These are phyloP conservation scores for Physella acuta DNA, from an alignment of 1,140 invertebrate species.

Conservation along the genomic window DNA sequence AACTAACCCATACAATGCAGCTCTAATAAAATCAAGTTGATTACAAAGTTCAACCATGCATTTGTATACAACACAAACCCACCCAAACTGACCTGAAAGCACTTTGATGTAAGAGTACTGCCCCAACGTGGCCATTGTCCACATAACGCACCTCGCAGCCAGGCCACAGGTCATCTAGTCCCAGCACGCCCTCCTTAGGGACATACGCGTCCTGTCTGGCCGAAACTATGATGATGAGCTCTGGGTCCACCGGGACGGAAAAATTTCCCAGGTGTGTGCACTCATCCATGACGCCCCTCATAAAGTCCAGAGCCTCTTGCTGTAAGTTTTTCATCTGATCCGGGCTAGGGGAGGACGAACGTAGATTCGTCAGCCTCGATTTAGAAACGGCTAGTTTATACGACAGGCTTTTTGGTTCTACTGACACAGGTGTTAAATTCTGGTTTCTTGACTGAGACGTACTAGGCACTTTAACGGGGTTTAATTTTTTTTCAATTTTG, in stretches of 20 bases:
- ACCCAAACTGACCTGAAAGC: conserved; percentile 80
- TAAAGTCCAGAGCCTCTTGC: conserved; percentile 74
- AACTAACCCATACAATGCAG: too few species aligned
- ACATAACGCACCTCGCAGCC: conserved; percentile 84
- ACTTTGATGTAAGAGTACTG: conserved; percentile 83
- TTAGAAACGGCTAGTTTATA: conserved; percentile 26
- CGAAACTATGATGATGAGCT: conserved; percentile 54
- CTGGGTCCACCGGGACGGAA: conserved; percentile 76
- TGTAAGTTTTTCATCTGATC: conserved; percentile 21
- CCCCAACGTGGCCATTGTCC: conserved; percentile 81
- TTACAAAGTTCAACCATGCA: too few species aligned
- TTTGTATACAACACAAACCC: too few species aligned
- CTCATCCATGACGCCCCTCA: conserved; percentile 98
- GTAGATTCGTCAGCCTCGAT: conserved; percentile 20
- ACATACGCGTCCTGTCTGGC: conserved; percentile 85
- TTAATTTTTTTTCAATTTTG: too few species aligned
- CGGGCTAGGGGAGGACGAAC: neutral
- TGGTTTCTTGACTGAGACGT: too few species aligned
- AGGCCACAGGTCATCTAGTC: conserved; percentile 87
- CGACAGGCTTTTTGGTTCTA: neutral
- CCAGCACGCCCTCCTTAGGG: conserved; percentile 77
- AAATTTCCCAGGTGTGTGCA: conserved; percentile 96
- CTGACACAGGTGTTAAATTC: neutral
- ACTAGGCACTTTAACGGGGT: too few species aligned
- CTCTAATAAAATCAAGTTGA: too few species aligned